phyloP scores from a whole-genome alignment of 2,888 invertebrate genomes.

The Andrena bicolor region DNA sequence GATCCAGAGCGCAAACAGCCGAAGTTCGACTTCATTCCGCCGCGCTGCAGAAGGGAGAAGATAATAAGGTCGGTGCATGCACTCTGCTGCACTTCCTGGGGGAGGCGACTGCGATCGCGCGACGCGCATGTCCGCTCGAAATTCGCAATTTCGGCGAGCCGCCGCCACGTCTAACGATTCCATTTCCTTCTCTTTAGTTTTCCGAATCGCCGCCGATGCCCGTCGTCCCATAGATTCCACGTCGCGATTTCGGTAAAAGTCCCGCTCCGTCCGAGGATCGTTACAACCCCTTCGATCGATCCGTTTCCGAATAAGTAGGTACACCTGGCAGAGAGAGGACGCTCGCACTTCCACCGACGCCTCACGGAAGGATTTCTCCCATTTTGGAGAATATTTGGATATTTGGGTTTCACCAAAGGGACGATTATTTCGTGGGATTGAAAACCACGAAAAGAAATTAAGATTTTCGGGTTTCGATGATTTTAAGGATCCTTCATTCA shows the following conservation, averaged over 20 bases:
- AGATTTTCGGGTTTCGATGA: too few relatives aligned
- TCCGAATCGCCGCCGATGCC: constrained; percentile 22
- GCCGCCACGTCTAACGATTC: constrained; percentile 29
- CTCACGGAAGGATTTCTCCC: background rate
- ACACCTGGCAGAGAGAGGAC: background rate
- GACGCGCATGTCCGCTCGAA: constrained; percentile 56
- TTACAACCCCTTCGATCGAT: background rate
- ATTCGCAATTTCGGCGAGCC: constrained; percentile 50
- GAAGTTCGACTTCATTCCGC: constrained; percentile 37
- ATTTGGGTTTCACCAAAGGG: too few relatives aligned
- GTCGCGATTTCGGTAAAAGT: background rate
- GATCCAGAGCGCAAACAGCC: constrained; percentile 32
- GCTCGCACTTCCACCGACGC: background rate
- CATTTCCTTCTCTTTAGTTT: constrained; percentile 29
- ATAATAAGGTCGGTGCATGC: constrained; percentile 65
- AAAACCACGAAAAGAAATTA: too few relatives aligned
- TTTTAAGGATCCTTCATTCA: too few relatives aligned
- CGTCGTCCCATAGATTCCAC: background rate
- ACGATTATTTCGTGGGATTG: too few relatives aligned
- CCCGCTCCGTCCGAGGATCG: background rate
- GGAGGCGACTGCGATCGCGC: constrained; percentile 36
- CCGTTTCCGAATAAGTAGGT: background rate
- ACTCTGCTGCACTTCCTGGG: constrained; percentile 60
- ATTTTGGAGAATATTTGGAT: too few relatives aligned
- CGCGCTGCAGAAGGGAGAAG: constrained; percentile 19